Evolutionary conservation across 2,888 invertebrate species (phyloP).

Genomic region (Calameuta filiformis): DNA sequence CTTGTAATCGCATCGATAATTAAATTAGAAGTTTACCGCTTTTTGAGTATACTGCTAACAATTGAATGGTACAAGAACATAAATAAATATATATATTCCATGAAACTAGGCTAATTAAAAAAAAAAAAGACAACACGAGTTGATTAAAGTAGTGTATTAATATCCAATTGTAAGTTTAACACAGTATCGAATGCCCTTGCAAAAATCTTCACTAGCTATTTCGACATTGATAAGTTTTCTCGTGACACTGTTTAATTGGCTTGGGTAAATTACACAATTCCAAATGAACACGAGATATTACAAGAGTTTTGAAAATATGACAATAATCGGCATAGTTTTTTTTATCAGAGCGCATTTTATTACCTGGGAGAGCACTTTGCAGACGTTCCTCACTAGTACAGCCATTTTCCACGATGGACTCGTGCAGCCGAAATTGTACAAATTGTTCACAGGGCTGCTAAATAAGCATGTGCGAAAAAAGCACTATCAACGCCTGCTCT

Average conservation of each 20-base stretch:
- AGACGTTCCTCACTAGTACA: slow-evolving; percentile 54
- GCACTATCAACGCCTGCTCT: background rate
- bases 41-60: background rate
- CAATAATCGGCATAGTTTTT: background rate
- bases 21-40: background rate
- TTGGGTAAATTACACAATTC: background rate
- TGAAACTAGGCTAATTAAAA: background rate
- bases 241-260: background rate
- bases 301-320: background rate
- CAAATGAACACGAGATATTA: background rate
- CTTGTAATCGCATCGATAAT: background rate
- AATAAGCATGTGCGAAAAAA: background rate
- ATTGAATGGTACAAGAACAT: background rate
- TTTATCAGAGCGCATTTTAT: slow-evolving; percentile 6
- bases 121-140: background rate
- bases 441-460: background rate
- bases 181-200: background rate
- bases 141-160: background rate
- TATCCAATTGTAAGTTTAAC: background rate
- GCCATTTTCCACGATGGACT: slow-evolving; percentile 52
- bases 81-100: background rate
- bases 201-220: background rate
- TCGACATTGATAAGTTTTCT: background rate
- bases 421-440: background rate
- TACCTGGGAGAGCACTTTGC: slow-evolving; percentile 56